Evolutionary conservation across 1,140 invertebrate genomes (phyloP).

Genomic region (Drosophila carrolli): DNA sequence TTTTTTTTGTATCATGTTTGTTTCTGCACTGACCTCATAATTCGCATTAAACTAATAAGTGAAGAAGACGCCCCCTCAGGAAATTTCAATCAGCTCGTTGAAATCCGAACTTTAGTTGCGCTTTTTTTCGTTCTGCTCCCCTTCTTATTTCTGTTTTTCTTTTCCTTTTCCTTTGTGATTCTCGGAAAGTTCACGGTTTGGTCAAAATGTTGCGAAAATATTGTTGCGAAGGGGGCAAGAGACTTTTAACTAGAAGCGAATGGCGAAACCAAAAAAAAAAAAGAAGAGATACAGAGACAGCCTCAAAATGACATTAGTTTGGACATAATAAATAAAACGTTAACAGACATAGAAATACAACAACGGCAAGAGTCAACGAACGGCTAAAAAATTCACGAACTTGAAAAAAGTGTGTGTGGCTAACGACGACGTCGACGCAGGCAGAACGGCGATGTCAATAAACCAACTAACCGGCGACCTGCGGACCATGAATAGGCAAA

Average conservation of each 20-base stretch:
- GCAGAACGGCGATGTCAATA: slow-evolving; percentile 70
- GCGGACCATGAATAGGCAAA: slow-evolving; percentile 64
- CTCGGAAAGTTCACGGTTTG: slow-evolving; percentile 26
- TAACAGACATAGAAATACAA: slow-evolving; percentile 57
- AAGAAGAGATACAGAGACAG: slow-evolving; percentile 32
- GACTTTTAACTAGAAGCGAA: slow-evolving; percentile 24
- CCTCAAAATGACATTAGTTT: slow-evolving; percentile 73
- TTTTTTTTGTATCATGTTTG: slow-evolving; percentile 7
- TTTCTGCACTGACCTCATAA: slow-evolving; percentile 66
- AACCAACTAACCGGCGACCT: slow-evolving; percentile 77
- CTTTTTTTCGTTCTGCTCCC: slow-evolving; percentile 10
- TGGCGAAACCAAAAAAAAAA: slow-evolving; percentile 23
- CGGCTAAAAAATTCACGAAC: slow-evolving; percentile 82
- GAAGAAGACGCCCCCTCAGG: slow-evolving; percentile 46
- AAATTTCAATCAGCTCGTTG: slow-evolving; percentile 68
- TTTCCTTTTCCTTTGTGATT: slow-evolving; percentile 8
- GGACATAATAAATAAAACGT: slow-evolving; percentile 58
- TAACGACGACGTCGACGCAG: slow-evolving; percentile 30
- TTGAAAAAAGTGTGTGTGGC: slow-evolving; percentile 67
- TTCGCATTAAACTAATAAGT: slow-evolving; percentile 62
- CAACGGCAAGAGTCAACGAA: slow-evolving; percentile 73
- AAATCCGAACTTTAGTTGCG: slow-evolving; percentile 33
- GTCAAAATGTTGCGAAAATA: slow-evolving; percentile 43
- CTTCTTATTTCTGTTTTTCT: slow-evolving; percentile 22
- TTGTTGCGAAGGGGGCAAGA: slow-evolving; percentile 24